Base-by-base conservation (phyloP, 2,888 invertebrate genomes). In the Pyrgus malvae region DNA sequence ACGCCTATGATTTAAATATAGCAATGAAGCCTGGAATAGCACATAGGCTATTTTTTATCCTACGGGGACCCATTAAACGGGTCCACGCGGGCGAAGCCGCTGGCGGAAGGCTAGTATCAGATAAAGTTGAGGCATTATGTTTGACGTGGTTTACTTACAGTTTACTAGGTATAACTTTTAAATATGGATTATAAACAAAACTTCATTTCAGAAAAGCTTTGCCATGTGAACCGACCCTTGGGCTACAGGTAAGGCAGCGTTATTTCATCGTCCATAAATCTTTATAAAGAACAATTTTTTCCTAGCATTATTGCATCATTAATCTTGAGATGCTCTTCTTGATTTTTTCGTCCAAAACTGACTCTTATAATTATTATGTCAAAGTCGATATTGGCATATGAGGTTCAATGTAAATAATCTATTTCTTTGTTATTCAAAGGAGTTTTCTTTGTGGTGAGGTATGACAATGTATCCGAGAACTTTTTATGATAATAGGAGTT, bases 241-340 rank as follows among this genome's bases (percentile, higher is more conserved):
- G 31, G 29, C 16, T 31, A 45, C 44, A 45, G 44, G 44, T 45
- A 44, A 44, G 11, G 44, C 11, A 29, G n/a, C 44, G 19, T 19
- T 27, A 14, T 16, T 42, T 42, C 42, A 19, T 31, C 25, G n/a
- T 8, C 19, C 44, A 45, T 45, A 31, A 45, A 45, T 31, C 44
- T 45, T 45, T 17, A 29, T 31, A 45, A 31, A 23, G 12, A 40
- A 12, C 27, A 19, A 31, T 19, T 31, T 45, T 38, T 31, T 31
- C 19, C 31, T 31, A 29, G 11, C 29, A 45, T 45, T 45, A 45
- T 45, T 31, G 31, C 44, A 12, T 45, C 44, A 45, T 45, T 45
- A 45, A 45, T 45, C 44, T 45, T 45, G 7, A 11, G 44, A 31
- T 31, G 31, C 44, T 19, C 29, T 11, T 31, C 17, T 21, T 9